phyloP scores from a whole-genome alignment of 2,113 vertebrate genomes.

The Micronisus gabar region DNA sequence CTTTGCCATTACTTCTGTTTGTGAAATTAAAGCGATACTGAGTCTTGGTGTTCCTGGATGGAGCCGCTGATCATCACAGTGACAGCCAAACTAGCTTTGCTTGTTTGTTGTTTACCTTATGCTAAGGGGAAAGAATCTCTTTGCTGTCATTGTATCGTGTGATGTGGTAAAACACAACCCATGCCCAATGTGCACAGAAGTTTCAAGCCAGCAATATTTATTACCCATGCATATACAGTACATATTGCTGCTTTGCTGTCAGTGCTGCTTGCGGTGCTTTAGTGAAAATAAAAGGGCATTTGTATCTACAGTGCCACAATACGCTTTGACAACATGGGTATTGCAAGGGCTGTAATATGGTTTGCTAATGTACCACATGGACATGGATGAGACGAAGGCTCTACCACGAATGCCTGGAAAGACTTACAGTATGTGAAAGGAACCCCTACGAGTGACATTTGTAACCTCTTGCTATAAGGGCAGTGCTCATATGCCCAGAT shows the following conservation, averaged over 20 bases:
- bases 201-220: constrained; percentile 66
- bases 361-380: background rate
- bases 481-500: accelerated
- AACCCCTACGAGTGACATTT: background rate
- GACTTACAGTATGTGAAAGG: background rate
- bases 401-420: background rate
- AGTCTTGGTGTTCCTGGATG: constrained; percentile 44
- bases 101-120: constrained; percentile 48
- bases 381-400: background rate
- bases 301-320: constrained; percentile 8
- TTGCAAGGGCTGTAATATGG: background rate
- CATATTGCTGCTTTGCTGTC: constrained; percentile 65
- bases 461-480: background rate
- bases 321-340: background rate
- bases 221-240: constrained; percentile 58
- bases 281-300: constrained; percentile 63
- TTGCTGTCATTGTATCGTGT: constrained; percentile 66
- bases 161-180: constrained; percentile 66
- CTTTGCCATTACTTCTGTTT: constrained; percentile 54
- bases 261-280: constrained; percentile 23
- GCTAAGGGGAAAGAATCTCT: constrained; percentile 59
- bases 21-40: constrained; percentile 37
- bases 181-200: constrained; percentile 52
- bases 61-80: constrained; percentile 25
- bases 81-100: constrained; percentile 48